Evolutionary conservation across 2,113 vertebrate genomes (phyloP).

Genomic region (Abramis brama): DNA sequence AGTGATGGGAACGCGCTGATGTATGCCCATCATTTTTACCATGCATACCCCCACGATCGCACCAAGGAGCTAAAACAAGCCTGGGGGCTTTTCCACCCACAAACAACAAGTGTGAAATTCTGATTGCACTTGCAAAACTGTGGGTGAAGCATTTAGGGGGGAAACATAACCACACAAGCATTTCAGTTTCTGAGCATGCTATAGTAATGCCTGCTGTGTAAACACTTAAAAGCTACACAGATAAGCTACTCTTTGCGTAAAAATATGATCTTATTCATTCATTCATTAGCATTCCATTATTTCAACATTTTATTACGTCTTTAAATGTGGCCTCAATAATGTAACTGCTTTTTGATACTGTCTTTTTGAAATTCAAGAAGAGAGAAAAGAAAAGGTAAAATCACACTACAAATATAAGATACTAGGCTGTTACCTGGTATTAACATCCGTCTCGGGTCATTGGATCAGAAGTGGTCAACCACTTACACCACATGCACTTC

Average conservation of each 20-base stretch:
- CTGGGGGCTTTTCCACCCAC: background rate
- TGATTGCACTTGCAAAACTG: constrained; percentile 11
- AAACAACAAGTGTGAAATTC: constrained; percentile 4
- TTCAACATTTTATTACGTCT: background rate
- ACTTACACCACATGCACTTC: background rate
- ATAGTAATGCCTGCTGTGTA: background rate
- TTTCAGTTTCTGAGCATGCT: background rate
- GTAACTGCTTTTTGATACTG: background rate
- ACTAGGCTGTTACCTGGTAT: background rate
- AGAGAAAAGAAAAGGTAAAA: background rate
- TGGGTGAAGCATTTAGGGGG: background rate
- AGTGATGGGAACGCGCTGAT: background rate
- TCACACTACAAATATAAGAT: background rate
- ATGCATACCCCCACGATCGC: background rate
- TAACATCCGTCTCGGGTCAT: background rate
- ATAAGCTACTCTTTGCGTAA: background rate
- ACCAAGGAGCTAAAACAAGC: background rate
- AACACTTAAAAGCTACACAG: background rate
- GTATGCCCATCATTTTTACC: background rate
- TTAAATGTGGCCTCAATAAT: background rate
- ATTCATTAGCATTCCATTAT: background rate
- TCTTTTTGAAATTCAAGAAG: background rate
- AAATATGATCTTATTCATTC: background rate
- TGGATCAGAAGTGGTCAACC: background rate
- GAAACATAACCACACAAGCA: background rate